phyloP scores from a whole-genome alignment of 1,140 invertebrate genomes.

The Zaprionus tsacasi region DNA sequence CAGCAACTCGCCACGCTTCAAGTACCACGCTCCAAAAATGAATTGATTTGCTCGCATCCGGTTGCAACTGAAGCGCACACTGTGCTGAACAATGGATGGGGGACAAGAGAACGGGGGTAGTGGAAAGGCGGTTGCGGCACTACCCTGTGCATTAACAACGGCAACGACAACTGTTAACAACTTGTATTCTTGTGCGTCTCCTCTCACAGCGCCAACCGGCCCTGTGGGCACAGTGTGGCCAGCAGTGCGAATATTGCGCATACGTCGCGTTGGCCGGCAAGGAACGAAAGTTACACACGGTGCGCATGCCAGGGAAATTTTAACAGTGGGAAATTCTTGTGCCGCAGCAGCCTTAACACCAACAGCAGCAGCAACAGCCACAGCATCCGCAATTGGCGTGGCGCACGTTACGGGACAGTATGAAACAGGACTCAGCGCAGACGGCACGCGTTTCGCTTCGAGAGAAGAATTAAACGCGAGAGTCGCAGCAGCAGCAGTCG shows the following conservation, averaged over 20 bases:
- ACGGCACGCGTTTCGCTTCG: constrained; percentile 74
- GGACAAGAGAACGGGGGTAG: neutral
- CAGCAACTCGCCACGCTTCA: constrained; percentile 35
- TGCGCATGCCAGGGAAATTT: constrained; percentile 80
- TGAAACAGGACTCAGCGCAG: constrained; percentile 81
- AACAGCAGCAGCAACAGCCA: constrained; percentile 27
- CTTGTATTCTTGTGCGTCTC: constrained; percentile 1
- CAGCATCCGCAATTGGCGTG: constrained; percentile 29
- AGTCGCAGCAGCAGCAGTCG: constrained; percentile 43
- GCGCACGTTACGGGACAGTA: constrained; percentile 52
- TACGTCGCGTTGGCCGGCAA: constrained; percentile 54
- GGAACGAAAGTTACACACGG: constrained; percentile 28
- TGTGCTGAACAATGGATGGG: neutral
- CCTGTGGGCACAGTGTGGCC: constrained; percentile 8
- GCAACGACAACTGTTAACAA: constrained; percentile 24
- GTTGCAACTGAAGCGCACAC: neutral
- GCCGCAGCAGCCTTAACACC: constrained; percentile 49
- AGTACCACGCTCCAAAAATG: neutral
- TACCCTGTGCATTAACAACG: constrained; percentile 2
- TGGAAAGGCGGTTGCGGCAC: neutral
- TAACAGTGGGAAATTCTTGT: constrained; percentile 73
- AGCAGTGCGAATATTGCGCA: constrained; percentile 46
- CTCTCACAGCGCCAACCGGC: neutral
- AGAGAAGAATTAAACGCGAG: constrained; percentile 53
- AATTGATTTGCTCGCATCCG: constrained; percentile 4